Evolutionary conservation across 2,797 vertebrate genomes (phyloP), one percentile per base, ranked within the genome.

Genomic region (Discoglossus pictus): DNA sequence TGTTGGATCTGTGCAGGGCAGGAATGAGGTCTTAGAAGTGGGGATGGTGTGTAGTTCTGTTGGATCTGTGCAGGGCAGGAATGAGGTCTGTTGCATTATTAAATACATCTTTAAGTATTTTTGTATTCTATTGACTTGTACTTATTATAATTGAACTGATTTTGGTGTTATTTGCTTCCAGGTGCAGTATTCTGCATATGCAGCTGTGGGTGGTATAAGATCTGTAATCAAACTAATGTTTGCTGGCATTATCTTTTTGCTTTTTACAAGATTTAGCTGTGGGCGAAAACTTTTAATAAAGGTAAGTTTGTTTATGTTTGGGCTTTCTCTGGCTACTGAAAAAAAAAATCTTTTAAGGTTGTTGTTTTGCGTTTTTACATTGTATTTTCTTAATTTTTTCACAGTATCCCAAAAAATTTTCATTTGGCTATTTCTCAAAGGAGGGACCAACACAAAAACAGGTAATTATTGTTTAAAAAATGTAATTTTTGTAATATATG

Each of bases 371-470:
- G 10, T 18, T 58, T 60, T 58, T 60, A 48, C 61, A 8, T 8
- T 58, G 52, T 55, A 35, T 24, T 60, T 52, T 24, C n/a, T 17
- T 46, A 10, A 1, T 56, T 16, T 17, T 23, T 44, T 27, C 58
- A 50, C 68, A 99, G 97, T 87, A 92, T 74, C 96, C 97, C 0
- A 91, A 92, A 83, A 89, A 98, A 69, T 99, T 99, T 89, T 95
- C 94, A 36, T 93, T 87, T 70, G 96, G 97, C 58, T n/a, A 78
- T 42, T 95, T 98, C 85, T 83, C 94, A 58, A 92, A 92, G 78
- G 79, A 88, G 20, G 97, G 97, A 78, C 97, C 97, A 71, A 97
- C 90, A 36, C 91, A 89, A 72, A 93, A 94, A 75, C 97, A 98
- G 95, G 97, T 98, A 84, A 73, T 25, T 25, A 38, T n/a, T n/a